Base-by-base conservation (phyloP, 1,140 invertebrate species). In the Venustaconcha ellipsiformis region DNA sequence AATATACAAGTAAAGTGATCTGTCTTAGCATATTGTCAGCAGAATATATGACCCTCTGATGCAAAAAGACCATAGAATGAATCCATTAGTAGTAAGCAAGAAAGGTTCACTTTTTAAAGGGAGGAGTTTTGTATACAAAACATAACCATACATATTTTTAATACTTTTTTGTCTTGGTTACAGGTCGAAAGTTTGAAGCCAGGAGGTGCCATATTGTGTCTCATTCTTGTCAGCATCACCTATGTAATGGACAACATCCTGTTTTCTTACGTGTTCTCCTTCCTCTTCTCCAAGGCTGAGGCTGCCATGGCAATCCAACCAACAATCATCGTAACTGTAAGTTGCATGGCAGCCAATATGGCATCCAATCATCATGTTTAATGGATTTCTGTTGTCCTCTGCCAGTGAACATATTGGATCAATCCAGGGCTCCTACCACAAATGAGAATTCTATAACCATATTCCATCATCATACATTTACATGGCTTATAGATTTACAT, bases 221-320 rank as follows among this genome's bases (percentile, higher is more conserved):
- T 96, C 6, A 91, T 93, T 57, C 86, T 92, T 55, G 90, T 96
- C 1, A 90, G 95, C 11, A 84, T 95, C 30, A 87, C 95, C 0
- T 95, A 95, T 87, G 94, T 94, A 77, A 93, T 94, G 20, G 92
- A 94, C 15, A 93, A 93, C 62, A 93, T 96, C 20, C 89, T 96
- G 68, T 94, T 94, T 86, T 93, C 93, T 57, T 94, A 95, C 0
- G 93, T 93, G 82, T 88, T 94, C 1, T 95, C 94, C 30, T 96
- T 95, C 82, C 91, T 94, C 23, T 96, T 97, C 86, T 93, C 95
- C 82, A 94, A 94, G 83, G 93, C 93, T 91, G 95, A 96, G 83
- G 94, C 94, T 4, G 94, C 95, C 1, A 94, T 80, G 67, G 79
- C 80, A 23, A 78, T 95, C 77, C 62, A 88, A 26, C 82, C 84